A percentile compares a stretch with the other conserved stretches of the same genome.
Conservation (phyloP, 2,888 invertebrate genomes). For the Schrankia costaestrigalis region DNA sequence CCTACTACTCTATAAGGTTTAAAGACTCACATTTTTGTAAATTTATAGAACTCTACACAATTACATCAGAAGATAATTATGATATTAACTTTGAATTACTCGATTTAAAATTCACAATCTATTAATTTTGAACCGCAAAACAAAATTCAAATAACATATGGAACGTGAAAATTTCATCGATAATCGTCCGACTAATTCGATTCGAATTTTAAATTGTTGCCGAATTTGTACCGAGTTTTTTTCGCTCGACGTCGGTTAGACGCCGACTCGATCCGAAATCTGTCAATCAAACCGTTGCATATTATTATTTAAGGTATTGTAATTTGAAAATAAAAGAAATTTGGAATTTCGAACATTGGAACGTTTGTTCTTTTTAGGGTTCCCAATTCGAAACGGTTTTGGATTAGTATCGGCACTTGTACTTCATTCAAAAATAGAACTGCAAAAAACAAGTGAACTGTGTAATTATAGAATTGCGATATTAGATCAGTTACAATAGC, state of each 20-base stretch:
- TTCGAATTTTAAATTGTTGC: constrained; percentile 48
- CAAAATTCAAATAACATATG: constrained; percentile 64
- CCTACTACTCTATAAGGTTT: too few relatives aligned
- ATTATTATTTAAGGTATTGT: constrained; percentile 39
- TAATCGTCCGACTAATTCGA: constrained; percentile 73
- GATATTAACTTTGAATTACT: constrained; percentile 15
- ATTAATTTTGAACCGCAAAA: constrained; percentile 36
- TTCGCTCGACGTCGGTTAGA: constrained; percentile 27
- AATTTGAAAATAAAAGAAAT: constrained; percentile 36
- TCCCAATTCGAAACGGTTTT: constrained; percentile 10
- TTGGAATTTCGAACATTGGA: constrained; percentile 33
- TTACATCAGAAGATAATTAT: too few relatives aligned
- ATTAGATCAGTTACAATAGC: too few relatives aligned
- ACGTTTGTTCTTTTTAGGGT: constrained; percentile 25
- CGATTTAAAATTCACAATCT: constrained; percentile 19
- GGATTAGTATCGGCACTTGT: constrained; percentile 3
- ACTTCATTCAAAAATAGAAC: too few relatives aligned
- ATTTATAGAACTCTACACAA: too few relatives aligned
- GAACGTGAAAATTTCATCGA: constrained; percentile 68
- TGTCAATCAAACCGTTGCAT: constrained; percentile 39
- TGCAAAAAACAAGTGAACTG: too few relatives aligned
- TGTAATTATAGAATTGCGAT: too few relatives aligned
- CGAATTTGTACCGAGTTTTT: constrained; percentile 36
- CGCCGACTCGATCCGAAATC: constrained; percentile 34
- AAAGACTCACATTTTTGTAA: too few relatives aligned